A percentile compares a stretch with the other conserved stretches of the same genome.
Conservation (phyloP, 2,888 invertebrate genomes). For the Cataglyphis altisquamis region DNA sequence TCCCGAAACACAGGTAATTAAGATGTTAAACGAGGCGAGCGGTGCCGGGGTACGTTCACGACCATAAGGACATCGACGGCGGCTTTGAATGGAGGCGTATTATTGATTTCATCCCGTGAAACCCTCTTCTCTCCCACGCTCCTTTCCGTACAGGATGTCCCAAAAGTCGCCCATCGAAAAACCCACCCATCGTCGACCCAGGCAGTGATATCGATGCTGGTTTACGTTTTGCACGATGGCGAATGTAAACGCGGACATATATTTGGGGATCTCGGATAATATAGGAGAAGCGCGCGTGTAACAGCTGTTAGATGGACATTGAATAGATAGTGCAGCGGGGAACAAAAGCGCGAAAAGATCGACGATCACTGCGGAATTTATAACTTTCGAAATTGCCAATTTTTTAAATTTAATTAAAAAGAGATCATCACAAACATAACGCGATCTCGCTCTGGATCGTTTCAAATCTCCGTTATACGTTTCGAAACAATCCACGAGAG, state of each 20-base stretch:
- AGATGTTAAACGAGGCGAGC: slow-evolving; percentile 24
- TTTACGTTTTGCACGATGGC: not conserved
- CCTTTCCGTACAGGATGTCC: slow-evolving; percentile 51
- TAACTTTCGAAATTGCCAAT: not conserved
- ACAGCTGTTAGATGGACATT: not conserved
- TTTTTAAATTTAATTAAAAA: slow-evolving; percentile 18
- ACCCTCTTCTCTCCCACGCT: slow-evolving; percentile 57
- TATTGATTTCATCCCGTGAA: slow-evolving; percentile 82
- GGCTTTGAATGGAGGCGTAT: slow-evolving; percentile 81
- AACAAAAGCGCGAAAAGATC: not conserved
- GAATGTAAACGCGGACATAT: not conserved
- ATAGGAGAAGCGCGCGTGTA: not conserved
- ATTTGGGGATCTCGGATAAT: not conserved
- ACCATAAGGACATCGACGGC: slow-evolving; percentile 48
- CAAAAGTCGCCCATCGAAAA: slow-evolving; percentile 48
- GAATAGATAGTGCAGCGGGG: not conserved
- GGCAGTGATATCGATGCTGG: not conserved
- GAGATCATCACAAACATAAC: not conserved
- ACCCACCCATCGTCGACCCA: not conserved
- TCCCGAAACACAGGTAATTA: slow-evolving; percentile 29
- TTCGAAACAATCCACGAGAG: slow-evolving; percentile 34
- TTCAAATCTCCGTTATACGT: slow-evolving; percentile 45
- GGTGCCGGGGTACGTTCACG: not conserved
- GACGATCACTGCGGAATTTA: not conserved
- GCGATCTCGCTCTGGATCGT: not conserved